Conservation (phyloP, 2,113 vertebrate species). For the Thunnus maccoyii region DNA sequence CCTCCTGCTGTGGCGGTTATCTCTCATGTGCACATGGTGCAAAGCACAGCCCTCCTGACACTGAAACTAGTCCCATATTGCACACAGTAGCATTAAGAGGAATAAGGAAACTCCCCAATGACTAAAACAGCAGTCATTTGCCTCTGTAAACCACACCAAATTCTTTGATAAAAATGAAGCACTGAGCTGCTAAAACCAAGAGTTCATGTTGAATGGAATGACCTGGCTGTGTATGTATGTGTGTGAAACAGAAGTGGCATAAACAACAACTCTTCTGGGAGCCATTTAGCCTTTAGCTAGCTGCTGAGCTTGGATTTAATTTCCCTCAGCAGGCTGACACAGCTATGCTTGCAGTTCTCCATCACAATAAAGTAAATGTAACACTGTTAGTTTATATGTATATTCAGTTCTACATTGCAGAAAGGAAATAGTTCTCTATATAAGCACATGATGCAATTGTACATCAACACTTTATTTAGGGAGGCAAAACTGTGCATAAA, state of each 20-base stretch:
- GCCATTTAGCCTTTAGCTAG: slow-evolving; percentile 15
- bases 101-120: too few relatives aligned
- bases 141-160: background rate
- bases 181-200: background rate
- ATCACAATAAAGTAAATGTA: background rate
- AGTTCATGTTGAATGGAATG: too few relatives aligned
- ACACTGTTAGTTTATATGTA: background rate
- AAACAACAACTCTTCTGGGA: slow-evolving; percentile 34
- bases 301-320: background rate
- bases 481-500: too few relatives aligned
- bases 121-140: background rate
- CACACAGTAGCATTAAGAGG: background rate
- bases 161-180: background rate
- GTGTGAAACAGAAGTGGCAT: background rate
- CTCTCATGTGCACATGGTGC: slow-evolving; percentile 12
- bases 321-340: background rate
- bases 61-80: background rate
- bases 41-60: background rate
- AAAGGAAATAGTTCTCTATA: background rate
- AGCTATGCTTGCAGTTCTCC: background rate
- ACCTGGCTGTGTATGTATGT: background rate
- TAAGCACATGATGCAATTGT: background rate
- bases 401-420: background rate
- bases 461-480: background rate
- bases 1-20: slow-evolving; percentile 12